These are phyloP conservation scores for Pedionomus torquatus DNA, from an alignment of 2,113 vertebrate genomes.

Conservation along the genomic window DNA sequence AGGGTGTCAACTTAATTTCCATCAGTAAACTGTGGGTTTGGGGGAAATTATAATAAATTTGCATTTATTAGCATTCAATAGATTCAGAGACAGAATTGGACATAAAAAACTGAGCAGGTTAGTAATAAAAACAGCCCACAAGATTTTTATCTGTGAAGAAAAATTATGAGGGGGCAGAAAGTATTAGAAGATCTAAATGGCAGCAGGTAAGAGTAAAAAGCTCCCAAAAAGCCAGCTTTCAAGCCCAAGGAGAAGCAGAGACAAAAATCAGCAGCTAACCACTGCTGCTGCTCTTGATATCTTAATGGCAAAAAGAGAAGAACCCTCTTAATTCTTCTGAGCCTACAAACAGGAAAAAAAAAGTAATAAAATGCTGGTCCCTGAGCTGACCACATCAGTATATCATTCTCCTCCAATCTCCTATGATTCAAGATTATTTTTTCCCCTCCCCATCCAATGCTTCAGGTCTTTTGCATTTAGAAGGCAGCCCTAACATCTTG, in stretches of 20 bases:
- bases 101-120: slow-evolving; percentile 7
- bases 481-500: background rate
- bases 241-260: background rate
- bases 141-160: slow-evolving; percentile 13
- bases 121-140: slow-evolving; percentile 54
- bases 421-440: background rate
- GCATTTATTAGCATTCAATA: slow-evolving; percentile 45
- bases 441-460: background rate
- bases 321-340: slow-evolving; percentile 1
- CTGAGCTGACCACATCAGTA: background rate
- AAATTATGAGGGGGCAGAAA: slow-evolving; percentile 42
- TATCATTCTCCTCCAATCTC: background rate
- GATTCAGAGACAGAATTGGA: slow-evolving; percentile 38
- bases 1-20: slow-evolving; percentile 45
- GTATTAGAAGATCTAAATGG: background rate
- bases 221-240: background rate
- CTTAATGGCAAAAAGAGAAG: background rate
- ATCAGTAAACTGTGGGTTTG: slow-evolving; percentile 35
- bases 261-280: background rate
- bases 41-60: slow-evolving; percentile 47
- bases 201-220: slow-evolving; percentile 16
- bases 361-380: background rate
- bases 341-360: background rate
- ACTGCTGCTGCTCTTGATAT: background rate
- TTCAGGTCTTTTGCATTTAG: background rate